Evolutionary conservation across 1,140 invertebrate species (phyloP).

Genomic region (Aethina tumida): DNA sequence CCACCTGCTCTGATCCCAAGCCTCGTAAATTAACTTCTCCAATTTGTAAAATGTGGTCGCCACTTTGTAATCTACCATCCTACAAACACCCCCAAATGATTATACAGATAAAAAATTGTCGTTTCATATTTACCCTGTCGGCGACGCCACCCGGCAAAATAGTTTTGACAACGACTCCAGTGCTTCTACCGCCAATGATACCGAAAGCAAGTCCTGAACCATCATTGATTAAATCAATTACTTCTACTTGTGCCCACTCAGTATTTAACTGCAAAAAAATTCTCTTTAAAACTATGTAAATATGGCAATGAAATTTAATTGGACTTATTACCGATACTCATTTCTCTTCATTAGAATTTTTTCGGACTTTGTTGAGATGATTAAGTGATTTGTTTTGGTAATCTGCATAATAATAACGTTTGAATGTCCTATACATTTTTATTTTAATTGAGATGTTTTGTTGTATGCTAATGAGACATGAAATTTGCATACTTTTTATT

Average conservation of each 20-base stretch:
- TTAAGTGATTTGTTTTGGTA: too few relatives aligned
- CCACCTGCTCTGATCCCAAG: conserved; percentile 83
- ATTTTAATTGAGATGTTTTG: too few relatives aligned
- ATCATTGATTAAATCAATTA: conserved; percentile 78
- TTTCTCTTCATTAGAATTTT: too few relatives aligned
- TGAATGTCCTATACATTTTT: too few relatives aligned
- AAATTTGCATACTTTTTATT: too few relatives aligned
- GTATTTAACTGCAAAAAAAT: conserved; percentile 63
- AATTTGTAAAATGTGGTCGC: conserved; percentile 84
- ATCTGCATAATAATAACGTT: too few relatives aligned
- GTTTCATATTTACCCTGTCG: conserved; percentile 55
- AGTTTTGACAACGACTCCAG: conserved; percentile 85
- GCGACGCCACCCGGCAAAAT: conserved; percentile 83
- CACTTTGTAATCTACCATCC: conserved; percentile 75
- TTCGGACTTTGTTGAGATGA: too few relatives aligned
- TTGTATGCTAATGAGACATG: too few relatives aligned
- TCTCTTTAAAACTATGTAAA: conserved; percentile 7
- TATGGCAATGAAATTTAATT: too few relatives aligned
- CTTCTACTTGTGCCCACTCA: conserved; percentile 83
- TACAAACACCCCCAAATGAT: too few relatives aligned
- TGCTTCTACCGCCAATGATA: conserved; percentile 81
- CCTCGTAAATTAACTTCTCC: conserved; percentile 77
- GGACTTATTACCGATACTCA: too few relatives aligned
- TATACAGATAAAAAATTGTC: neutral
- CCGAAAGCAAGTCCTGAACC: conserved; percentile 81